Evolutionary conservation across 2,113 vertebrate species (phyloP), one percentile per base, ranked within the genome.

Genomic region (Callospermophilus lateralis): DNA sequence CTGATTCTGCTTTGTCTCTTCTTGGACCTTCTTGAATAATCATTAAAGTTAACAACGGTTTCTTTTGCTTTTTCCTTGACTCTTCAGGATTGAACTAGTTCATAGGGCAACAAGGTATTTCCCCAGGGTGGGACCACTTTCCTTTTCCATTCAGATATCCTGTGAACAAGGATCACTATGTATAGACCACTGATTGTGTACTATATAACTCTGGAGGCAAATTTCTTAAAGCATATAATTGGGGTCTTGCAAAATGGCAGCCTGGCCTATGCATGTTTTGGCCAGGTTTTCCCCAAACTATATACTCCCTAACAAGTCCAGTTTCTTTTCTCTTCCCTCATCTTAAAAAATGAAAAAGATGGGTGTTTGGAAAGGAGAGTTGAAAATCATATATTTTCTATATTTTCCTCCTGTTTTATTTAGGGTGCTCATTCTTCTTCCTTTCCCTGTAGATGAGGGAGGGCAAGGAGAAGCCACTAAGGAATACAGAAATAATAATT

Each of bases 1-100:
- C 58, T 77, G 79, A 80, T 88, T 65, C 24, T 90, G 86, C 45
- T 83, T 16, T 3, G 3, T 88, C 72, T 94, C 68, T 74, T 74
- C 94, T 63, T 93, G 72, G 48, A 67, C 87, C 30, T 88, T 86
- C n/a, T 79, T 88, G 77, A 90, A 30, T 39, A 65, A 76, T 92
- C 79, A 63, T 92, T 92, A 48, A 78, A 93, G 32, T 67, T 19
- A 88, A 32, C 11, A 32, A 89, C 9, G 22, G 19, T 73, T 94
- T 85, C 34, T 74, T 76, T 72, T 61, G 45, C 11, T 48, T 55
- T 42, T 34, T 45, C 67, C 24, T 53, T 84, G 65, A 74, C 53
- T 95, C 30, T 11, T 83, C 61, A 88, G n/a, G 39, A 20, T 32
- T 58, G 24, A 92, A 76, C 19, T 39, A 74, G 37, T 32, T 80